Percentiles rank a stretch among this genome's conserved stretches.
Conservation (phyloP, 92 coral and sea anemone genomes). For the Zoanthus sansibaricus region DNA sequence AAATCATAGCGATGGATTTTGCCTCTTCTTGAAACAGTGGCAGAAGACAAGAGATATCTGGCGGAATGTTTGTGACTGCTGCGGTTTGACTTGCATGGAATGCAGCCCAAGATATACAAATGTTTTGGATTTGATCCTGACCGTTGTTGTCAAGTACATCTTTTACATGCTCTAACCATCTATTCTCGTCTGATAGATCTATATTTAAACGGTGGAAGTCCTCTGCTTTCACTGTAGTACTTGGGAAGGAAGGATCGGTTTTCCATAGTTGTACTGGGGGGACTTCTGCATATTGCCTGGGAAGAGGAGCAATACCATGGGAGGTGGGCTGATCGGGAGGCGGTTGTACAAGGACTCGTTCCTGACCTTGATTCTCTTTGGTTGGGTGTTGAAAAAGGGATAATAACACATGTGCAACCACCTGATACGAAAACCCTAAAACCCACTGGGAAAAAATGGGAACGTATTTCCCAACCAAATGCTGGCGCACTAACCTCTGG, state of each 20-base stretch:
- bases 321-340: not conserved
- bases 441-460: no score
- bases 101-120: conserved; percentile 56
- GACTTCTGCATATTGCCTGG: conserved; percentile 44
- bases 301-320: conserved; percentile 32
- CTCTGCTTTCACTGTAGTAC: conserved; percentile 16
- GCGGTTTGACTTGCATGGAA: conserved; percentile 54
- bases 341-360: not conserved
- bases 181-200: conserved; percentile 16
- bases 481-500: no score
- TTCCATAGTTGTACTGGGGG: conserved; percentile 46
- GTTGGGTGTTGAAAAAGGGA: no score
- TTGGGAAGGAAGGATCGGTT: conserved; percentile 51
- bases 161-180: conserved; percentile 58
- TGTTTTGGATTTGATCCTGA: conserved; percentile 9
- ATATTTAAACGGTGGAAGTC: not conserved
- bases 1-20: conserved; percentile 36
- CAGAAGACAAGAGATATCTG: conserved; percentile 41
- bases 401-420: no score
- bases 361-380: conserved; percentile 11
- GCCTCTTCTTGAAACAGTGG: conserved; percentile 42
- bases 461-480: no score
- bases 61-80: conserved; percentile 5
- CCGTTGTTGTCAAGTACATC: conserved; percentile 12
- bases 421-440: no score